phyloP scores from a whole-genome alignment of 2,888 invertebrate species.

The Cryptocephalus primarius region DNA sequence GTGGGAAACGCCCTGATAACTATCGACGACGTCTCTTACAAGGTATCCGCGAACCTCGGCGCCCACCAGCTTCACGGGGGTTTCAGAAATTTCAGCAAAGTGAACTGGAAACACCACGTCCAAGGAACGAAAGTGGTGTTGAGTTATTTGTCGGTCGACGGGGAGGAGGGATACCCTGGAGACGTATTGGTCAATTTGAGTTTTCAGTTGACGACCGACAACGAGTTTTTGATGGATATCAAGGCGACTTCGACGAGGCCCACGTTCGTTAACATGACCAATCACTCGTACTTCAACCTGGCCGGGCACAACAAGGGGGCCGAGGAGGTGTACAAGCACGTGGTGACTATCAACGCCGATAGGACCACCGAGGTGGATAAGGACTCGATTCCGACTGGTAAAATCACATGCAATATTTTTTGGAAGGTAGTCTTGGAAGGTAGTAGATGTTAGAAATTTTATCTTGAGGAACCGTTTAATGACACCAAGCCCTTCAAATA shows the following conservation, averaged over 20 bases:
- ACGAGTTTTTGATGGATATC: conserved; percentile 65
- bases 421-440: no score
- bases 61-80: conserved; percentile 77
- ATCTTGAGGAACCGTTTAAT: no score
- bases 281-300: conserved; percentile 85
- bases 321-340: conserved; percentile 55
- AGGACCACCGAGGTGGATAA: conserved; percentile 61
- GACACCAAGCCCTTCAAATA: no score
- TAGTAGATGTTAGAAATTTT: no score
- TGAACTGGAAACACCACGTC: conserved; percentile 54
- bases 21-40: conserved; percentile 55
- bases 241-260: conserved; percentile 64
- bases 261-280: conserved; percentile 78
- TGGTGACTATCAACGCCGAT: conserved; percentile 64
- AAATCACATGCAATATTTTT: not conserved
- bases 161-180: conserved; percentile 86
- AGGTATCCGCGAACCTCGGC: conserved; percentile 61
- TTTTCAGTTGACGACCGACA: conserved; percentile 62
- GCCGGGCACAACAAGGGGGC: conserved; percentile 74
- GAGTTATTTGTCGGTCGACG: conserved; percentile 64
- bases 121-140: conserved; percentile 54
- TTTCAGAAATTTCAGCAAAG: conserved; percentile 69
- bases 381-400: conserved; percentile 63
- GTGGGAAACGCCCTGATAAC: conserved; percentile 61
- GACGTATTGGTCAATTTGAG: conserved; percentile 57